Evolutionary conservation across 1,140 invertebrate genomes (phyloP).

Genomic region (Anagrus nilaparvatae): DNA sequence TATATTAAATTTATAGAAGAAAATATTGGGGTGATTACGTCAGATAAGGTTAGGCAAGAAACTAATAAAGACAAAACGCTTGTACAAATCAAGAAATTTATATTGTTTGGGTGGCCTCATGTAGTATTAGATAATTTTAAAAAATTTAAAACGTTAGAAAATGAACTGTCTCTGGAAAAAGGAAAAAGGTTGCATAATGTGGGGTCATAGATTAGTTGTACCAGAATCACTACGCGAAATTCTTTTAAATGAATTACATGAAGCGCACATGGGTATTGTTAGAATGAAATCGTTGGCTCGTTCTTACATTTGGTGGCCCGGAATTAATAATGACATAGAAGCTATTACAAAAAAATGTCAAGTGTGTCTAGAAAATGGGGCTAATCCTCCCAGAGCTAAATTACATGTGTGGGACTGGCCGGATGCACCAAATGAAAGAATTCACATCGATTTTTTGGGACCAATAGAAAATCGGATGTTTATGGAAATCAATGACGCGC

Average conservation of each 20-base stretch:
- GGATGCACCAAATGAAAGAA: slow-evolving; percentile 14
- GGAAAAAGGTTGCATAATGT: slow-evolving; percentile 21
- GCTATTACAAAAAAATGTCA: slow-evolving; percentile 15
- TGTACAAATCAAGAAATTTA: not conserved
- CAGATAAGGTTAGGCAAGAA: not conserved
- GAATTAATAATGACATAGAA: slow-evolving; percentile 18
- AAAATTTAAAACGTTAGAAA: not conserved
- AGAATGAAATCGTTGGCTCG: slow-evolving; percentile 27
- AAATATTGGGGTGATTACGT: not conserved
- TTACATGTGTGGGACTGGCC: slow-evolving; percentile 16
- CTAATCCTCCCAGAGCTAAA: not conserved
- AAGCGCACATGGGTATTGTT: slow-evolving; percentile 22
- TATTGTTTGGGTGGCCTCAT: slow-evolving; percentile 11
- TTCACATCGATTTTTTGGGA: slow-evolving; percentile 25
- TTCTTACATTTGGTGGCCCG: slow-evolving; percentile 21
- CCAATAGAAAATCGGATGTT: slow-evolving; percentile 19
- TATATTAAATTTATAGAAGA: not conserved
- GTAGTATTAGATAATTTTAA: not conserved
- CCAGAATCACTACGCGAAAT: slow-evolving; percentile 16
- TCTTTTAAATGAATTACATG: slow-evolving; percentile 26
- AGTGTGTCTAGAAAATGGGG: not conserved
- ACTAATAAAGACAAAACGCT: slow-evolving; percentile 1
- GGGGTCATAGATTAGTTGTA: slow-evolving; percentile 24
- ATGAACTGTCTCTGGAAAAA: slow-evolving; percentile 15
- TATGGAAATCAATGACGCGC: slow-evolving; percentile 20